phyloP scores from a whole-genome alignment of 2,888 invertebrate species.

The Micropterix aruncella region DNA sequence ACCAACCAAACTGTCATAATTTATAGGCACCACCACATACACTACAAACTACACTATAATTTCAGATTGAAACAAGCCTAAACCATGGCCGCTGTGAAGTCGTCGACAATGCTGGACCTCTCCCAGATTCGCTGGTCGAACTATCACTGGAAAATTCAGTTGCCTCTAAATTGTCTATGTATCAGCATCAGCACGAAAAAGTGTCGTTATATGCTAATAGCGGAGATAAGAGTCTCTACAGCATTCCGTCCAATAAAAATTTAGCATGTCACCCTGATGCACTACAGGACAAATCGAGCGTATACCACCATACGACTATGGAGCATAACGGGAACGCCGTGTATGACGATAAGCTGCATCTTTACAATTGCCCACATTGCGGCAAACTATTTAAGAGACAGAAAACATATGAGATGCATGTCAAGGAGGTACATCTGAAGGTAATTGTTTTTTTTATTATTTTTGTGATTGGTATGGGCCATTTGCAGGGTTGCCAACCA shows the following conservation, averaged over 20 bases:
- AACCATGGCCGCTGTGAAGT: conserved; percentile 13
- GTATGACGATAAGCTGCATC: conserved; percentile 26
- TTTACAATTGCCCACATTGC: conserved; percentile 28
- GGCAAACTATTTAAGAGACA: conserved; percentile 46
- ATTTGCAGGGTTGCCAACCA: too few species aligned
- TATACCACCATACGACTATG: conserved; percentile 14
- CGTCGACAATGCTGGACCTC: conserved; percentile 28
- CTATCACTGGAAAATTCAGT: conserved; percentile 30
- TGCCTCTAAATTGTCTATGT: conserved; percentile 25
- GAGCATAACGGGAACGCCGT: conserved; percentile 17
- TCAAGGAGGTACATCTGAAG: too few species aligned
- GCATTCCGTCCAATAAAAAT: not conserved
- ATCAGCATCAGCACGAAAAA: conserved; percentile 31
- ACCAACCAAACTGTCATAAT: too few species aligned
- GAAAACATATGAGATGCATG: conserved; percentile 46
- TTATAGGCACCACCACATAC: too few species aligned
- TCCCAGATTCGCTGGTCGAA: conserved; percentile 35
- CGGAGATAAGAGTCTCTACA: not conserved
- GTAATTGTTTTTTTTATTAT: too few species aligned
- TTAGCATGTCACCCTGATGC: not conserved
- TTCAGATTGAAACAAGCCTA: conserved; percentile 9
- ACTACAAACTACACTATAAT: not conserved
- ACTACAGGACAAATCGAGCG: conserved; percentile 3
- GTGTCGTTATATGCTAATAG: not conserved
- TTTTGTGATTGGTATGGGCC: too few species aligned